phyloP scores from a whole-genome alignment of 92 coral and sea anemone genomes.

The Pocillopora meandrina region DNA sequence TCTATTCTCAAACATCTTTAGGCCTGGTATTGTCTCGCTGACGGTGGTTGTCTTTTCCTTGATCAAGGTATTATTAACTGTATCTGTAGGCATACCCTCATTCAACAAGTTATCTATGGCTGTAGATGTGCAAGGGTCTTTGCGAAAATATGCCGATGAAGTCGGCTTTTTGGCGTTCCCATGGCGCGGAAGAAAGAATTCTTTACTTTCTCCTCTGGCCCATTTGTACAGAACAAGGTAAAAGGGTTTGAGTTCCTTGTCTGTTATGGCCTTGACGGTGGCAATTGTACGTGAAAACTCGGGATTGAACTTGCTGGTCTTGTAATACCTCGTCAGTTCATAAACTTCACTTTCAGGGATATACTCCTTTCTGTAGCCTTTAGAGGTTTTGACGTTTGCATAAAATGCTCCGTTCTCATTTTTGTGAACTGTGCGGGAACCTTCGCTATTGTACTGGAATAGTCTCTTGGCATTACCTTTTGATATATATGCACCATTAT shows the following conservation, averaged over 20 bases:
- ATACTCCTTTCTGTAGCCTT: constrained; percentile 42
- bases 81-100: constrained; percentile 58
- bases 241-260: constrained; percentile 45
- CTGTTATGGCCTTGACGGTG: constrained; percentile 41
- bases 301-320: constrained; percentile 45
- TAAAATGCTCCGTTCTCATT: constrained; percentile 31
- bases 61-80: constrained; percentile 34
- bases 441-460: background rate
- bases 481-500: background rate
- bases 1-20: constrained; percentile 61
- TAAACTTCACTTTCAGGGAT: constrained; percentile 36
- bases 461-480: background rate
- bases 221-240: constrained; percentile 58
- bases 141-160: constrained; percentile 11
- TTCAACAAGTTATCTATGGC: constrained; percentile 35
- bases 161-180: constrained; percentile 63
- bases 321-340: constrained; percentile 34
- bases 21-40: constrained; percentile 62
- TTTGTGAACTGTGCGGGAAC: constrained; percentile 3
- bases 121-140: background rate
- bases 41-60: constrained; percentile 39
- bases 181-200: constrained; percentile 56
- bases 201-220: constrained; percentile 40
- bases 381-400: constrained; percentile 23
- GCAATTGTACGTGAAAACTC: constrained; percentile 51